Base-by-base conservation (phyloP, 2,888 invertebrate genomes). In the Cenopis cana region DNA sequence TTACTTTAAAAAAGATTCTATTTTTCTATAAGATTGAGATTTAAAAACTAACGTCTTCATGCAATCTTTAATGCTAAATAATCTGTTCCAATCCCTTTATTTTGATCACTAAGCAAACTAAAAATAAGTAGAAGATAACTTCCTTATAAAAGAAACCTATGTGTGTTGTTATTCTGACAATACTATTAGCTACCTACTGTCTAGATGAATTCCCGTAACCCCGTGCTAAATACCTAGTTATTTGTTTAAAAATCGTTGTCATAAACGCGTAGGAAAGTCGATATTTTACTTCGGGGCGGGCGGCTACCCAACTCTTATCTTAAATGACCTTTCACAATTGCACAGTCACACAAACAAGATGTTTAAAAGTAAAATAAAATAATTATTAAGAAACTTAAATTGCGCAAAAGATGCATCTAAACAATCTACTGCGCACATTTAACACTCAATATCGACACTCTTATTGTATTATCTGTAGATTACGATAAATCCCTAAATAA, bases 391-490 rank as follows among this genome's bases (percentile, higher is more conserved):
- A 78, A 75, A 86, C 84, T 84, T 74, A 79, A 66, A 73, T 68
- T 82, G 80, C 82, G 82, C 83, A 82, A 81, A 80, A 78, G 77
- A 77, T 46, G 54, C 72, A 69, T 29, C 38, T 33, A 18, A 68
- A 49, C 36, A 66, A 49, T 65, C 24, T 57, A 71, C 60, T 12
- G 36, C 11, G 66, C 61, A 46, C 14, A 33, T 52, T 59, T n/a
- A 62, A 52, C 36, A 41, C 67, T 60, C 59, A 70, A 50, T 4
- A 49, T 60, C 41, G 55, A 71, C 49, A 9, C n/a, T 38, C 38
- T 2, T n/a, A n/a, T n/a, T n/a, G n/a, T 38, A 61, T 64, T 38
- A 65, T 66, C 60, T 38, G 52, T n/a, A 52, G 50, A 60, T 66
- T 54, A 67, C 18, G 61, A 67, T 65, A 65, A 71, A 66, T 60